Percentiles rank a stretch among this genome's conserved stretches.
Evolutionary conservation across 2,888 invertebrate species (phyloP).

Genomic region (Drosophila niveifrons): DNA sequence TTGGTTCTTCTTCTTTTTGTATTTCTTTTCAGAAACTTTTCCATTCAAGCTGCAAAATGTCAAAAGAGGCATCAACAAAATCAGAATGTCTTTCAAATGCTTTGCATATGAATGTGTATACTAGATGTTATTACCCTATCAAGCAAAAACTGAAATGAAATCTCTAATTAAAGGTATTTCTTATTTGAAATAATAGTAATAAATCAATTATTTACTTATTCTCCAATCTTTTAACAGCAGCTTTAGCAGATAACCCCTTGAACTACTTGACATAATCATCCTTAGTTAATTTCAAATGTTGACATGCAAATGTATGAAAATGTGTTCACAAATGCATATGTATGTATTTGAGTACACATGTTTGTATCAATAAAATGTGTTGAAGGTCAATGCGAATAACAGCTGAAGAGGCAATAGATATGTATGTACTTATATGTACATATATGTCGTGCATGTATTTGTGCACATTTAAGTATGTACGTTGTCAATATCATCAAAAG

Average conservation of each 20-base stretch:
- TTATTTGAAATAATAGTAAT: too few species aligned
- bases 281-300: not conserved
- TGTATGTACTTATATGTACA: not conserved
- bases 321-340: not conserved
- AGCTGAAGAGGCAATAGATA: constrained; percentile 33
- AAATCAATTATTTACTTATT: too few species aligned
- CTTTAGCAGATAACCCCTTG: not conserved
- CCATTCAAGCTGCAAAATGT: constrained; percentile 62
- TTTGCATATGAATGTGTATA: not conserved
- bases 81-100: constrained; percentile 19
- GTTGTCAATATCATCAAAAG: constrained; percentile 1
- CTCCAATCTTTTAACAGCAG: not conserved
- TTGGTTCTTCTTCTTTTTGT: constrained; percentile 2
- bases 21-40: constrained; percentile 46
- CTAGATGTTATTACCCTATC: not conserved
- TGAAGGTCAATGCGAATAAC: constrained; percentile 58
- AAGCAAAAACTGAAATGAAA: not conserved
- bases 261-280: not conserved
- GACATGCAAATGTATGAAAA: not conserved
- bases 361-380: constrained; percentile 29
- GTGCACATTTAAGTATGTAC: not conserved
- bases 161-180: not conserved
- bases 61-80: constrained; percentile 38
- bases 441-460: not conserved
- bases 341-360: not conserved